These are phyloP conservation scores for Littorina saxatilis DNA, from an alignment of 1,140 invertebrate genomes.

Conservation along the genomic window DNA sequence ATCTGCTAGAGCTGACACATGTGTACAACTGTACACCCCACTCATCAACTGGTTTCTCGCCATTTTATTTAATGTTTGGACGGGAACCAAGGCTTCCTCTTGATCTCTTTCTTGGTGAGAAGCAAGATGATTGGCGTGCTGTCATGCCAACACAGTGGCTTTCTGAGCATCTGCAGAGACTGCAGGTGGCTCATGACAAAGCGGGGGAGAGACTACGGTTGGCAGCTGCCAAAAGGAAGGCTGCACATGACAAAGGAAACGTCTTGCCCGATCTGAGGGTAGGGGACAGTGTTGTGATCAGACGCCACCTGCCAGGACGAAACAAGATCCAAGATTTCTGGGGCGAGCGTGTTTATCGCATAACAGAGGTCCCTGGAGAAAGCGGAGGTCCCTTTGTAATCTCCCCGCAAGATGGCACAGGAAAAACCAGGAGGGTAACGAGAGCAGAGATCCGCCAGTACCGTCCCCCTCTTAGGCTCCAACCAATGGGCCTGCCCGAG, in stretches of 20 bases:
- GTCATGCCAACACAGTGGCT: constrained; percentile 4
- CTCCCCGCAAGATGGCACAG: too few species aligned
- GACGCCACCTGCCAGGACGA: constrained; percentile 14
- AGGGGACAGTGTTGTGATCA: constrained; percentile 14
- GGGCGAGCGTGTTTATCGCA: too few species aligned
- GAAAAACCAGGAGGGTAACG: too few species aligned
- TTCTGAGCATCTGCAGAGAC: not conserved
- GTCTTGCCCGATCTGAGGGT: too few species aligned
- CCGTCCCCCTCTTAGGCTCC: too few species aligned
- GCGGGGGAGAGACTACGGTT: not conserved
- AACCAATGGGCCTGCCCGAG: too few species aligned
- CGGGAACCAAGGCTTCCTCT: not conserved
- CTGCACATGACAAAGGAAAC: not conserved
- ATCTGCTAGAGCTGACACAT: not conserved
- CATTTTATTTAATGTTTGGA: constrained; percentile 11
- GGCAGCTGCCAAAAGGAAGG: not conserved
- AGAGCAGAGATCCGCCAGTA: too few species aligned
- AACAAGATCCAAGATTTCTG: constrained; percentile 42
- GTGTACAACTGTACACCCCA: constrained; percentile 24
- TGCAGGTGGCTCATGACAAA: not conserved
- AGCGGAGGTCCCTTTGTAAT: too few species aligned
- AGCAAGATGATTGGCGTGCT: not conserved
- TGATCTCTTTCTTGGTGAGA: not conserved
- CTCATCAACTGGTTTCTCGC: constrained; percentile 14
- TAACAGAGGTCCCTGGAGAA: too few species aligned